phyloP scores from a whole-genome alignment of 2,888 invertebrate genomes.

The Tanytarsus gracilentus region DNA sequence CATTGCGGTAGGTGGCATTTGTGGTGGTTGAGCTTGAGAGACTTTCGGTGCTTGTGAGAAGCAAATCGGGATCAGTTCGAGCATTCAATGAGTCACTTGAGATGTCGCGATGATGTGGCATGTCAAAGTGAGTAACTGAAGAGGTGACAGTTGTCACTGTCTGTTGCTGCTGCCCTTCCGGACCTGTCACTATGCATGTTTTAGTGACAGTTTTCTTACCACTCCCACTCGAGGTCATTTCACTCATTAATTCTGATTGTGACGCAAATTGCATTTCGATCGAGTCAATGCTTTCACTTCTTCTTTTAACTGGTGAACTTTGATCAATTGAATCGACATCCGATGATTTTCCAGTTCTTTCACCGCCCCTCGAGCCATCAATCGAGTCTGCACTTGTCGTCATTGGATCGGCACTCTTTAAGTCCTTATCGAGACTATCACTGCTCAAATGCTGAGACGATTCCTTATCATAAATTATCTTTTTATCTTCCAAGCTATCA shows the following conservation, averaged over 20 bases:
- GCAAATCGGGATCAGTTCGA: conserved; percentile 47
- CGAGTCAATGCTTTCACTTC: conserved; percentile 41
- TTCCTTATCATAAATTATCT: conserved; percentile 34
- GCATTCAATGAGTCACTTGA: conserved; percentile 36
- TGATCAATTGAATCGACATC: conserved; percentile 42
- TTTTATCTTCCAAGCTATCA: conserved; percentile 50
- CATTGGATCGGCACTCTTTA: conserved; percentile 44
- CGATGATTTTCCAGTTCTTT: conserved; percentile 36
- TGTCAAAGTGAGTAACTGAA: conserved; percentile 31
- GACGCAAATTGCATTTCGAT: conserved; percentile 37
- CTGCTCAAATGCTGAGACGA: conserved; percentile 51
- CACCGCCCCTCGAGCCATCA: conserved; percentile 41
- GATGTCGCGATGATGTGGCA: conserved; percentile 39
- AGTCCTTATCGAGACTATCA: conserved; percentile 58
- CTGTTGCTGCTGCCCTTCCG: conserved; percentile 30
- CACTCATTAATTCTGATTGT: conserved; percentile 32
- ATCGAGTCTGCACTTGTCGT: conserved; percentile 50
- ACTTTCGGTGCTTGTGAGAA: conserved; percentile 61
- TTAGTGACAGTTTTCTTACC: conserved; percentile 27
- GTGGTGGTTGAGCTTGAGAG: conserved; percentile 71
- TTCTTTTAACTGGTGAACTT: conserved; percentile 31
- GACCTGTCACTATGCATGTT: conserved; percentile 10
- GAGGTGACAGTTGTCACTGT: conserved; percentile 28
- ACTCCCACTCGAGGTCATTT: conserved; percentile 34
- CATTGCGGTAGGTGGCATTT: conserved; percentile 73